Conservation (phyloP, 2,113 vertebrate species). For the Seriola aureovittata region DNA sequence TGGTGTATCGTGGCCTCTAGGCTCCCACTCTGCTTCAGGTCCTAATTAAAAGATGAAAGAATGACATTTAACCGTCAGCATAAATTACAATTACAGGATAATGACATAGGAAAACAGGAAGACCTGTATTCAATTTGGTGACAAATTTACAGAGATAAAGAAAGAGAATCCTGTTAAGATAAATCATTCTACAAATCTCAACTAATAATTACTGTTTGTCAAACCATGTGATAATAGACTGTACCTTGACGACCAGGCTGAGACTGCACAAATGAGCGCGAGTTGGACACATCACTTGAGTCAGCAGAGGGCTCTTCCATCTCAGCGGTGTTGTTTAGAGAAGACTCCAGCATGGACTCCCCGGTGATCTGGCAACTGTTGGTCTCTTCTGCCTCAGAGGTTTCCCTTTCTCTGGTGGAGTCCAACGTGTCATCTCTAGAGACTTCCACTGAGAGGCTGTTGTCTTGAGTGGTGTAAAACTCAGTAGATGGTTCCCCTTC, state of each 20-base stretch:
- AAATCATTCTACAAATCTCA: neutral
- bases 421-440: conserved; percentile 64
- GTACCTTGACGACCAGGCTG: conserved; percentile 57
- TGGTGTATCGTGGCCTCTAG: conserved; percentile 60
- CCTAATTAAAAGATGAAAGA: conserved; percentile 49
- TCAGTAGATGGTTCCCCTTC: conserved; percentile 52
- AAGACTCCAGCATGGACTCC: conserved; percentile 71
- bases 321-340: conserved; percentile 68
- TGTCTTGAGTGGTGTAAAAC: conserved; percentile 60
- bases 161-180: neutral
- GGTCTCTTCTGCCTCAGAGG: conserved; percentile 59
- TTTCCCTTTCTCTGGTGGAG: conserved; percentile 56
- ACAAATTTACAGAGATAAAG: neutral
- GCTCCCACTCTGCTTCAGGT: conserved; percentile 45
- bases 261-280: conserved; percentile 13
- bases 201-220: neutral
- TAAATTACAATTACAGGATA: neutral
- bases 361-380: conserved; percentile 44
- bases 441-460: conserved; percentile 50
- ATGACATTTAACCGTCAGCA: neutral
- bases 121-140: neutral
- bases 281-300: conserved; percentile 43
- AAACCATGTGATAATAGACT: neutral
- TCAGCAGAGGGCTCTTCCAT: conserved; percentile 46
- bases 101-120: neutral